Evolutionary conservation across 1,140 invertebrate genomes (phyloP).

Genomic region (Apolygus lucorum): DNA sequence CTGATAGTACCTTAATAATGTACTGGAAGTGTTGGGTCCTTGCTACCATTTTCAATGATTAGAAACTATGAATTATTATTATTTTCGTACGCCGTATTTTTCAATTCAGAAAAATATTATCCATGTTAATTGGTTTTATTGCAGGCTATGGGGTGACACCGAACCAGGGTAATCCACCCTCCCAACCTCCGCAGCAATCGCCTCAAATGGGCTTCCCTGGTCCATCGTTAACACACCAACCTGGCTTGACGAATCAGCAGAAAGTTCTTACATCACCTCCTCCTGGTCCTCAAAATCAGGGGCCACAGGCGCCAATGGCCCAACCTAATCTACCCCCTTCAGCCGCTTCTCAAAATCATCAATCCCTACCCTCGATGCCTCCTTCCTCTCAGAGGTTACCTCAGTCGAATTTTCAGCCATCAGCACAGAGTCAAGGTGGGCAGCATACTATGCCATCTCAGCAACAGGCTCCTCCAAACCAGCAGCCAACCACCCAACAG

Average conservation of each 20-base stretch:
- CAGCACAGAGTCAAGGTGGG: too few relatives aligned
- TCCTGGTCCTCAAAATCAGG: neutral
- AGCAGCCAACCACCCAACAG: too few relatives aligned
- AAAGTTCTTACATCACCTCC: too few relatives aligned
- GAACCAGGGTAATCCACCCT: neutral
- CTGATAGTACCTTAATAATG: neutral
- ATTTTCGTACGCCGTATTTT: too few relatives aligned
- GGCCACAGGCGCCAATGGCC: neutral
- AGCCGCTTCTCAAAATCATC: neutral
- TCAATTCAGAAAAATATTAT: slow-evolving; percentile 34
- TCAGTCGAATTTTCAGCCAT: too few relatives aligned
- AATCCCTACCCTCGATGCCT: too few relatives aligned
- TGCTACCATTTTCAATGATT: neutral
- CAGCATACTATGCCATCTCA: too few relatives aligned
- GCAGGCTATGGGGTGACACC: neutral
- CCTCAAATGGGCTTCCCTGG: neutral
- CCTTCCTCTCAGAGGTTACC: too few relatives aligned
- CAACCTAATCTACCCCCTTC: neutral
- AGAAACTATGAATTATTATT: neutral
- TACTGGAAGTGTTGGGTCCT: neutral
- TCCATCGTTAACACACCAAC: too few relatives aligned
- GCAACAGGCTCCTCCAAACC: too few relatives aligned
- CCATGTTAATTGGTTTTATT: neutral
- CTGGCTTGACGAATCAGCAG: neutral
- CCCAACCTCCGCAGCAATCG: neutral